Base-by-base conservation (phyloP, 2,888 invertebrate species). In the Achlya flavicornis region DNA sequence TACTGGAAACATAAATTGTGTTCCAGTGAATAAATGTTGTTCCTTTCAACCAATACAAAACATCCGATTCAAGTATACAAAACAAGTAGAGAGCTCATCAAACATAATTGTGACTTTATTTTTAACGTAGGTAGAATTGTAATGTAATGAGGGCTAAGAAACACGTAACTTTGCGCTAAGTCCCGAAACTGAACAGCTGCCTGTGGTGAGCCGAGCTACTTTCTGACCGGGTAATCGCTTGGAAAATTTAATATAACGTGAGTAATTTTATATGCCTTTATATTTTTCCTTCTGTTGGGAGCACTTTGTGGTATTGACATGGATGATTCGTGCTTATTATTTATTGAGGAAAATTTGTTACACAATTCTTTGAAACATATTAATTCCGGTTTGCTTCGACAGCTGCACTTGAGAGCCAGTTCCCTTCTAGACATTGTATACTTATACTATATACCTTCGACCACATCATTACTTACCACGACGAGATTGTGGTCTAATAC, bases 171-270 rank as follows among this genome's bases (percentile, higher is more conserved):
- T 14, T 46, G 6, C 46, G n/a, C 46, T 3, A 46, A 46, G n/a
- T 46, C 0, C n/a, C n/a, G 46, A 46, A 46, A 46, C 7, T 2
- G 12, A 43, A 43, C 43, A 4, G 43, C 43, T 69, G 75, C 67
- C 66, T 77, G 73, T 76, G 75, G 67, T 79, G 74, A 75, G 82
- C 80, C 78, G 81, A 80, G 83, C 68, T 74, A 79, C 78, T 82
- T 82, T 81, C 80, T 77, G 74, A 78, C 67, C 66, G 46, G 46
- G 46, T 46, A 46, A n/a, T 81, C 73, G 71, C 66, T 73, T 68
- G 79, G 79, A 80, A 81, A 78, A 80, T 80, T 76, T 78, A 74
- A 79, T 79, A 80, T 79, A 74, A 75, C 79, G 73, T 79, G 75
- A 80, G 73, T 81, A 77, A 79, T 78, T 77, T 73, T 76, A n/a